Evolutionary conservation across 2,797 vertebrate species (phyloP).

Genomic region (Melanotaenia maccullochi): DNA sequence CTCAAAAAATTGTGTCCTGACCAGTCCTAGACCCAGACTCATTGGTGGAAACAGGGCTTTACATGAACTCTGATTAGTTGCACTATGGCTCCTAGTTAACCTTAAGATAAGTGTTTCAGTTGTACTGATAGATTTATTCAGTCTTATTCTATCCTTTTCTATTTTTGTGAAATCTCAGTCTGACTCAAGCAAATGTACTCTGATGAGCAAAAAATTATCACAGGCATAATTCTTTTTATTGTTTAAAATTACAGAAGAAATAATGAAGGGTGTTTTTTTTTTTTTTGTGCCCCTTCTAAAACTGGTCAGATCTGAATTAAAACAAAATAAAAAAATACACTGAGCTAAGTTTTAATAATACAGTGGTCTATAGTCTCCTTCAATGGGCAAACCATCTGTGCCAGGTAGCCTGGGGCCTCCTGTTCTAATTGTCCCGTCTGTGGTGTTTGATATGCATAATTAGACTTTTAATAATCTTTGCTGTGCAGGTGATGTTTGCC

Average conservation of each 20-base stretch:
- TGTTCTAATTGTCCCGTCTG: constrained; percentile 78
- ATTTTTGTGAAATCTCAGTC: too few species aligned
- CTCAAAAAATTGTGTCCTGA: too few species aligned
- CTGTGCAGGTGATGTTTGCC: constrained; percentile 76
- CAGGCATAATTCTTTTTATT: neutral
- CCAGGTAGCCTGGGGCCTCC: constrained; percentile 65
- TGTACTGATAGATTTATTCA: too few species aligned
- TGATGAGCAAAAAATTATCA: constrained; percentile 1
- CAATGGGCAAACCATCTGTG: constrained; percentile 76
- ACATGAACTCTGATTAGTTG: too few species aligned
- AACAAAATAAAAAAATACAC: constrained; percentile 32
- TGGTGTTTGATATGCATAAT: constrained; percentile 81
- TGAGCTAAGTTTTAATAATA: constrained; percentile 56
- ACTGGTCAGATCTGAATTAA: neutral
- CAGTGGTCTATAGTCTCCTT: constrained; percentile 63
- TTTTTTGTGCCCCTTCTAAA: neutral
- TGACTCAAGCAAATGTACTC: neutral
- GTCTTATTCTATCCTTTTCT: too few species aligned
- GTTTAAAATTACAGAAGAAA: too few species aligned
- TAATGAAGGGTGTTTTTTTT: too few species aligned
- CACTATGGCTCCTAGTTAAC: too few species aligned
- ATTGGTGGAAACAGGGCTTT: too few species aligned
- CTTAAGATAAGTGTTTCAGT: too few species aligned
- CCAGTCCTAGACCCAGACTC: too few species aligned
- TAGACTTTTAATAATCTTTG: constrained; percentile 84